Evolutionary conservation across 2,113 vertebrate genomes (phyloP).

Genomic region (Trochalopteron elliotii): DNA sequence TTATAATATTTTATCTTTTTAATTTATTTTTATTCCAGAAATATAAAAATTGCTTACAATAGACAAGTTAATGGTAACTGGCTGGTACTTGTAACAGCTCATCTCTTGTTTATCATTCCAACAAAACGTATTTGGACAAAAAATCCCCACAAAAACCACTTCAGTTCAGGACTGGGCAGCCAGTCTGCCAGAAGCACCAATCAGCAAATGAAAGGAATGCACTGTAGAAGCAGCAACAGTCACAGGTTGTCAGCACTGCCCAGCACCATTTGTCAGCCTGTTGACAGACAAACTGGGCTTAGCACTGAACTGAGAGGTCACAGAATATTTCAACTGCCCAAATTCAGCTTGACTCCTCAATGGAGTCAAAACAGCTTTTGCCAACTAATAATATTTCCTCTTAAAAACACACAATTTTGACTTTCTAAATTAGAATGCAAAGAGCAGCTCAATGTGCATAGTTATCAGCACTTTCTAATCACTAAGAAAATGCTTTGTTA

Average conservation of each 20-base stretch:
- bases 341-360: background rate
- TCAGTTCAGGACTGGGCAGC: background rate
- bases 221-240: background rate
- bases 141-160: background rate
- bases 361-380: background rate
- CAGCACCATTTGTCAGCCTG: background rate
- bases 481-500: background rate
- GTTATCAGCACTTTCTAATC: background rate
- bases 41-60: background rate
- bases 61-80: background rate
- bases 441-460: background rate
- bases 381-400: background rate
- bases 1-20: background rate
- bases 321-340: background rate
- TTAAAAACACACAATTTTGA: background rate
- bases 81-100: background rate
- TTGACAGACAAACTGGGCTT: background rate
- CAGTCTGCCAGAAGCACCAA: background rate
- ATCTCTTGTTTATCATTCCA: background rate
- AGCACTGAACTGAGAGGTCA: background rate
- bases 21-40: background rate
- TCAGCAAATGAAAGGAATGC: background rate
- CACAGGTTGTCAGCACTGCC: background rate
- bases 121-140: background rate
- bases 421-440: background rate